phyloP scores from a whole-genome alignment of 2,888 invertebrate species.

The Fragum sueziense region DNA sequence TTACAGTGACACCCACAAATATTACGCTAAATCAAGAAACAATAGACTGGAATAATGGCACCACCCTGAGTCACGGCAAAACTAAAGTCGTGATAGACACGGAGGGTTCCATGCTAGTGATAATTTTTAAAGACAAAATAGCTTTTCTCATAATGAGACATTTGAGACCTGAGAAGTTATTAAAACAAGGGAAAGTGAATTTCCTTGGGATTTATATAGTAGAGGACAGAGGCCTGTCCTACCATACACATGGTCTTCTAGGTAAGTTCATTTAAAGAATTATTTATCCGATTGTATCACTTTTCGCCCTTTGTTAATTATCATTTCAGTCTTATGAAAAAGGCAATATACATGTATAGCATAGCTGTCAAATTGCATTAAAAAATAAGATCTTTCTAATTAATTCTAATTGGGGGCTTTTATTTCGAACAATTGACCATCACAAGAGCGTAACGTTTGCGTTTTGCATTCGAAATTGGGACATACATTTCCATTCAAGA shows the following conservation, averaged over 20 bases:
- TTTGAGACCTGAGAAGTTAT: constrained; percentile 52
- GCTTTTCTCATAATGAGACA: constrained; percentile 64
- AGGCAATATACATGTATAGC: too few species aligned
- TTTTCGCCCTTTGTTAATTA: too few species aligned
- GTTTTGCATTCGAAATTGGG: too few species aligned
- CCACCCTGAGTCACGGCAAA: constrained; percentile 56
- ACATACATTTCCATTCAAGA: too few species aligned
- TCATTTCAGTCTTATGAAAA: too few species aligned
- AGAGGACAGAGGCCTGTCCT: constrained; percentile 64
- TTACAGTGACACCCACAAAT: constrained; percentile 45
- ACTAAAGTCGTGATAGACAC: constrained; percentile 66
- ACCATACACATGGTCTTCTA: constrained; percentile 66
- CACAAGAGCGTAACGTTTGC: too few species aligned
- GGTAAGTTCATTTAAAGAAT: constrained; percentile 41
- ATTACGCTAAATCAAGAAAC: constrained; percentile 48
- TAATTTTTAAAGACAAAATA: constrained; percentile 65
- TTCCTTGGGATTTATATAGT: constrained; percentile 69
- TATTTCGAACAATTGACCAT: too few species aligned
- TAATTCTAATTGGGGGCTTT: too few species aligned
- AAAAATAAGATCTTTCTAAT: too few species aligned
- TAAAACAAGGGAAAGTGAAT: constrained; percentile 61
- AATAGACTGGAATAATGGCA: constrained; percentile 56
- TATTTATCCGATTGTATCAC: not conserved
- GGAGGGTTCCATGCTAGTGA: constrained; percentile 61
- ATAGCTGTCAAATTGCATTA: too few species aligned